Evolutionary conservation across 2,797 vertebrate genomes (phyloP), one percentile per base, ranked within the genome.

Genomic region (Sebastiscus albofasciatus): DNA sequence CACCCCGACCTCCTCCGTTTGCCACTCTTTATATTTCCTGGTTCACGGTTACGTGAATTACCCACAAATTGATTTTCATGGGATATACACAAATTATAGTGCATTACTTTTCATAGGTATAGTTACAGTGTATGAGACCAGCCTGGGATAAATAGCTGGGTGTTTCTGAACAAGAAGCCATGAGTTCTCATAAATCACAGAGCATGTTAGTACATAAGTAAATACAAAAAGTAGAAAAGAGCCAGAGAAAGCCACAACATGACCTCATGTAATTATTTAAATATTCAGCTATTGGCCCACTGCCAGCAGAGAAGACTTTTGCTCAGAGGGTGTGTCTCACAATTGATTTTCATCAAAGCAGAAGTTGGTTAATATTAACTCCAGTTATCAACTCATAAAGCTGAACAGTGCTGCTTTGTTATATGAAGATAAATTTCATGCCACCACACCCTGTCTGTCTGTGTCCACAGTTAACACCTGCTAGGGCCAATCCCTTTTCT

Each of bases 331-430:
- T 75, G 69, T 85, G 79, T 72, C 42, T 78, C 72, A 49, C 6
- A 0, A 58, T 61, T 70, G 20, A 54, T 14, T 67, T 77, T 56
- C 16, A 66, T 75, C 29, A 76, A 14, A 79, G 24, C 36, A 73
- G 26, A 52, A 33, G 33, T 18, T 11, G 26, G 79, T 92, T 71
- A 92, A 90, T 89, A 91, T 89, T 91, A 90, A 93, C 88, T 73
- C 3, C 24, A 39, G 36, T 58, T 75, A 72, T 86, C 12, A 77
- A 60, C 46, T 56, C 76, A 79, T 85, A 83, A 77, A 89, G 77
- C 14, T 74, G 10, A 81, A 73, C 56, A 61, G 22, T 60, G 68
- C 46, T 68, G 80, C 31, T 66, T 69, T 77, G 61, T 85, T 4
- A 24, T 29, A 3, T 72, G 10, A 46, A 79, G 56, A 87, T 82